phyloP scores from a whole-genome alignment of 2,797 vertebrate species.

The Picus viridis region DNA sequence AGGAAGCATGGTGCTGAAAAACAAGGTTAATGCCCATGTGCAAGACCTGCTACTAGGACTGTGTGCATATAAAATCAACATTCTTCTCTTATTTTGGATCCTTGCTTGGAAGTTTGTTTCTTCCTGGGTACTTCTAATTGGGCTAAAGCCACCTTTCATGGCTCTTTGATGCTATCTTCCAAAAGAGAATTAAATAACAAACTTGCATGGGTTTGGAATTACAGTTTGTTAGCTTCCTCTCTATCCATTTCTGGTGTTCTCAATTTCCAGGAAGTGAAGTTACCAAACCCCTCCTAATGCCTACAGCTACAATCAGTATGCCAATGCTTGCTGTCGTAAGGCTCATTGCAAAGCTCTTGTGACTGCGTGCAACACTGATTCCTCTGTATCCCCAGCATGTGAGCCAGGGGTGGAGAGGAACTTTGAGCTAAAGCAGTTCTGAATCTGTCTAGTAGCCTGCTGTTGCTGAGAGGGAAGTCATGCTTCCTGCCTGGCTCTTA shows the following conservation, averaged over 20 bases:
- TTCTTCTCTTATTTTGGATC: background rate
- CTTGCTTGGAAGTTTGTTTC: background rate
- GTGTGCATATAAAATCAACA: background rate
- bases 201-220: slow-evolving; percentile 24
- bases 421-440: background rate
- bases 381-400: no score
- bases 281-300: background rate
- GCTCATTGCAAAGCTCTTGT: background rate
- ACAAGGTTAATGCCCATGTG: background rate
- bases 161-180: background rate
- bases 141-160: background rate
- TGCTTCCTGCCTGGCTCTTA: background rate
- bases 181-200: background rate
- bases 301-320: background rate
- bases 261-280: background rate
- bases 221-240: background rate
- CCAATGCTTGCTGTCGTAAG: background rate
- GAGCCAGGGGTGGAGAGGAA: background rate
- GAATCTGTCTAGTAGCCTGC: background rate
- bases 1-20: background rate
- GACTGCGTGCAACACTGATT: background rate
- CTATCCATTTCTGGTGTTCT: background rate
- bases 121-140: background rate
- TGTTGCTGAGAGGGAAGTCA: background rate
- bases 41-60: background rate